These are phyloP conservation scores for Prenolepis imparis DNA, from an alignment of 2,888 invertebrate species.

Conservation along the genomic window DNA sequence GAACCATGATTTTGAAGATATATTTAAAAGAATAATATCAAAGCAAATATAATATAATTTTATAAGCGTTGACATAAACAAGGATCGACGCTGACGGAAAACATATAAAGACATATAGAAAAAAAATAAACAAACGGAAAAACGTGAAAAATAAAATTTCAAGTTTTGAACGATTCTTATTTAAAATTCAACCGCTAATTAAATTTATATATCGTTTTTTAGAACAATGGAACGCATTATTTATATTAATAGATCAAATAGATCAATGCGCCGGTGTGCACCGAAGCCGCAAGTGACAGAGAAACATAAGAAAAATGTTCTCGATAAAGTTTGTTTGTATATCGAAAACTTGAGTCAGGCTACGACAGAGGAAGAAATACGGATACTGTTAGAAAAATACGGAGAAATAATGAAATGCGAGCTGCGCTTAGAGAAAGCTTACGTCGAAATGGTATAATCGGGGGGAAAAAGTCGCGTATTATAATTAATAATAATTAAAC, in stretches of 20 bases:
- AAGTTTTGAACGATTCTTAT: background rate
- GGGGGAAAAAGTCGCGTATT: too few species aligned
- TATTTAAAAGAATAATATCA: background rate
- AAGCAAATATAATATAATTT: background rate
- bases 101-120: background rate
- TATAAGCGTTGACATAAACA: background rate
- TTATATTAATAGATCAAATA: too few species aligned
- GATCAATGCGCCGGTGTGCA: too few species aligned
- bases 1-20: background rate
- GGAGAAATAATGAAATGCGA: background rate
- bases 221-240: too few species aligned
- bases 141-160: background rate
- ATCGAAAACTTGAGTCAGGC: background rate
- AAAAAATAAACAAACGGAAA: conserved; percentile 4
- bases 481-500: too few species aligned
- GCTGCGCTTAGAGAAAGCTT: conserved; percentile 4
- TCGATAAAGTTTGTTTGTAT: background rate
- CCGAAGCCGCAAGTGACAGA: background rate
- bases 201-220: background rate
- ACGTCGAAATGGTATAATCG: too few species aligned
- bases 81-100: too few species aligned
- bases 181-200: background rate
- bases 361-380: background rate
- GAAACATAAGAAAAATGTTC: background rate
- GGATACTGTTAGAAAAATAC: background rate